phyloP scores from a whole-genome alignment of 2,888 invertebrate genomes.

The Melipona bicolor region DNA sequence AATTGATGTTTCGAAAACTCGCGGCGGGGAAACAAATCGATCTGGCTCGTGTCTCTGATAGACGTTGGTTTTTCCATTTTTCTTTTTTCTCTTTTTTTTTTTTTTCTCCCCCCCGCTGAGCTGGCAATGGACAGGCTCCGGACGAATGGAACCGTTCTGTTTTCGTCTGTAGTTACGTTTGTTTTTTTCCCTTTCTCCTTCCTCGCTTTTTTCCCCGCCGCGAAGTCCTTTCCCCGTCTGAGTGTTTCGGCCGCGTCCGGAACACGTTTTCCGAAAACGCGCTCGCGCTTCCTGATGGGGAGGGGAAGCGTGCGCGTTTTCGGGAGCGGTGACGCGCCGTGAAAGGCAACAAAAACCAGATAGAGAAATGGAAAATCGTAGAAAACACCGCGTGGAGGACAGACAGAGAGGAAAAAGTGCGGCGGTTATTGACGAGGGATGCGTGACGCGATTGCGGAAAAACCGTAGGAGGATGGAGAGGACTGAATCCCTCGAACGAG shows the following conservation, averaged over 20 bases:
- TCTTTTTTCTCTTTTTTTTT: not conserved
- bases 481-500: conserved; percentile 13
- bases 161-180: conserved; percentile 3
- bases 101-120: too few relatives aligned
- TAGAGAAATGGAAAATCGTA: conserved; percentile 35
- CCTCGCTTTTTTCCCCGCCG: not conserved
- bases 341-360: too few relatives aligned
- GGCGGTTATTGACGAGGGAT: conserved; percentile 47
- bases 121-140: not conserved
- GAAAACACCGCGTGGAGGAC: conserved; percentile 24
- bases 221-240: not conserved
- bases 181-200: not conserved
- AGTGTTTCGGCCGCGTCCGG: not conserved
- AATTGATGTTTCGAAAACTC: conserved; percentile 33
- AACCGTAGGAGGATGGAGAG: not conserved
- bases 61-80: conserved; percentile 51
- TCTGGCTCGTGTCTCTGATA: conserved; percentile 49
- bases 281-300: too few relatives aligned
- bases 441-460: conserved; percentile 52
- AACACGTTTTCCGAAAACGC: too few relatives aligned
- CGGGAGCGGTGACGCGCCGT: too few relatives aligned
- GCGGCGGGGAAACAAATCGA: conserved; percentile 57
- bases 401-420: conserved; percentile 51
- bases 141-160: conserved; percentile 16
- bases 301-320: too few relatives aligned